phyloP scores from a whole-genome alignment of 2,113 vertebrate species.

The Xenus cinereus region DNA sequence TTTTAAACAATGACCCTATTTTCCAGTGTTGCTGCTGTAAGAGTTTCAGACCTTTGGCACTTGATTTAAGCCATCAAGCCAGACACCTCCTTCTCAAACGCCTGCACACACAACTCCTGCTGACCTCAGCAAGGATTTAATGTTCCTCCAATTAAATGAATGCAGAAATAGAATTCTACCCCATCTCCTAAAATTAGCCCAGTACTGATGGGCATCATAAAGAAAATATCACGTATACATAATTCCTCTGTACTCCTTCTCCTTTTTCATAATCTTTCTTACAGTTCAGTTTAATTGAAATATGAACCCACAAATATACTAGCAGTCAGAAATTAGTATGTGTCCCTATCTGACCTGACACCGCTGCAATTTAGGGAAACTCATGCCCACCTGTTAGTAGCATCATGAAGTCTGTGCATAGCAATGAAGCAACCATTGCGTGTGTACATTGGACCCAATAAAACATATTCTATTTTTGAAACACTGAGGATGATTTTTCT shows the following conservation, averaged over 20 bases:
- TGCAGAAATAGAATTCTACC: conserved; percentile 13
- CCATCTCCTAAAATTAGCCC: conserved; percentile 13
- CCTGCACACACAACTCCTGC: neutral
- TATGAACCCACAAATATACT: neutral
- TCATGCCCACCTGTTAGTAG: neutral
- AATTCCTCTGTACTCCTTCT: neutral
- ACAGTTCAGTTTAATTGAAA: neutral
- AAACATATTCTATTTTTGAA: neutral
- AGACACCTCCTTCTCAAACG: neutral
- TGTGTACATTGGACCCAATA: neutral
- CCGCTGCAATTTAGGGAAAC: neutral
- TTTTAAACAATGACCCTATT: conserved; percentile 20
- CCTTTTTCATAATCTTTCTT: neutral
- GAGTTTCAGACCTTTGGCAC: neutral
- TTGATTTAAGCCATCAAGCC: conserved; percentile 12
- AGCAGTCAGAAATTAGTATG: conserved; percentile 17
- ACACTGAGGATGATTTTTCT: neutral
- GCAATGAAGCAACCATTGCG: neutral
- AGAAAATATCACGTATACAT: neutral
- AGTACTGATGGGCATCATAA: neutral
- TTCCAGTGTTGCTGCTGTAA: neutral
- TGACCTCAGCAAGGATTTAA: conserved; percentile 27
- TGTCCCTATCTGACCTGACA: neutral
- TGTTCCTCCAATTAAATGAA: conserved; percentile 1
- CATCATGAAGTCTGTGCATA: neutral